These are phyloP conservation scores for Macropis europaea DNA, from an alignment of 2,888 invertebrate species.

Conservation along the genomic window DNA sequence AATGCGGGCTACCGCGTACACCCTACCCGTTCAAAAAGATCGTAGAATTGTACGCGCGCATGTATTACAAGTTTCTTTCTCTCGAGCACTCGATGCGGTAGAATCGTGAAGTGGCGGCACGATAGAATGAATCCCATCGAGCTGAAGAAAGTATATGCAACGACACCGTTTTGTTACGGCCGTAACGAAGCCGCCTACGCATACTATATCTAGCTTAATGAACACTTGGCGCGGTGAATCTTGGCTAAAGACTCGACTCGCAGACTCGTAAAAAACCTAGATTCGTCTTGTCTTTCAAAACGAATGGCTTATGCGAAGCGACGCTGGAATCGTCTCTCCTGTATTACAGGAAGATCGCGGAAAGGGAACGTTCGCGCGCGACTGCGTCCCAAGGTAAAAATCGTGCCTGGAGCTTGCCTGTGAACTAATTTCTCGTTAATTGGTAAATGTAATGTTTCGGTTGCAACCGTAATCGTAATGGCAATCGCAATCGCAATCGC, in stretches of 20 bases:
- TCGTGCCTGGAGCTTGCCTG: neutral
- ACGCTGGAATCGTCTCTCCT: neutral
- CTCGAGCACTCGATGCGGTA: neutral
- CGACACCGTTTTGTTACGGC: neutral
- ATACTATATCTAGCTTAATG: slow-evolving; percentile 20
- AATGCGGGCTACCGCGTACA: too few relatives aligned
- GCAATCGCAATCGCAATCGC: neutral
- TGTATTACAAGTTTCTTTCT: neutral
- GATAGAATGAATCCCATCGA: neutral
- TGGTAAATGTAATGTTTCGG: neutral
- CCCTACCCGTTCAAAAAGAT: too few relatives aligned
- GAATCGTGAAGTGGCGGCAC: slow-evolving; percentile 10
- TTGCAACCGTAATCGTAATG: neutral
- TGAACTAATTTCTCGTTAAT: neutral
- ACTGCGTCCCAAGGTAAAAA: neutral
- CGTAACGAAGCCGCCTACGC: slow-evolving; percentile 3
- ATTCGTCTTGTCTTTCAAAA: neutral
- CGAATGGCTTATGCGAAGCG: neutral
- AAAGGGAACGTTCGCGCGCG: neutral
- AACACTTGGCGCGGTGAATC: slow-evolving; percentile 34
- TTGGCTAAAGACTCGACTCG: slow-evolving; percentile 8
- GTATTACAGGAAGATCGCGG: neutral
- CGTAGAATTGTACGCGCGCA: too few relatives aligned
- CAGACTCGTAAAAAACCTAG: slow-evolving; percentile 19
- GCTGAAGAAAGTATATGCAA: slow-evolving; percentile 12